Percentiles rank a stretch among this genome's conserved stretches.
These are phyloP conservation scores for Macrostomum cliftonense DNA, from an alignment of 2,888 invertebrate species.

Conservation along the genomic window DNA sequence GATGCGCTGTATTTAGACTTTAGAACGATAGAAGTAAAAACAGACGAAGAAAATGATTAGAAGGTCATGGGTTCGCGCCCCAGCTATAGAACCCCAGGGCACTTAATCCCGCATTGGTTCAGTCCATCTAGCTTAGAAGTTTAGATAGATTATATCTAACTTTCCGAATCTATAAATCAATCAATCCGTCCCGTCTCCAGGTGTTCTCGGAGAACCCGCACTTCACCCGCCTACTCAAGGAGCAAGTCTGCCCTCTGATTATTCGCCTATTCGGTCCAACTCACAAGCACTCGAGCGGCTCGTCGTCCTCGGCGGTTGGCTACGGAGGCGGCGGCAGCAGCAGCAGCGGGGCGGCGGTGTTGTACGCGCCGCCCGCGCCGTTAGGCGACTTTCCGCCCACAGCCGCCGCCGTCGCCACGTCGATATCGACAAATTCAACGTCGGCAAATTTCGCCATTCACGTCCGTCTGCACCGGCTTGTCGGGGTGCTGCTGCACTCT, in stretches of 20 bases:
- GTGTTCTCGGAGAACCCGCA: constrained; percentile 55
- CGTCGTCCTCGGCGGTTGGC: constrained; percentile 21
- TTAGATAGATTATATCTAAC: too few species aligned
- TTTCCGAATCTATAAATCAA: too few species aligned
- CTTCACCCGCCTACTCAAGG: constrained; percentile 78
- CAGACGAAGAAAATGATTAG: too few species aligned
- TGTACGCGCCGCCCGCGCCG: neutral
- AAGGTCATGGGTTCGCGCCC: too few species aligned
- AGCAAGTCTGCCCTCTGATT: constrained; percentile 89
- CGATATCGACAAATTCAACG: neutral
- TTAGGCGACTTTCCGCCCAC: too few species aligned
- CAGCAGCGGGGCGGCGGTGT: too few species aligned
- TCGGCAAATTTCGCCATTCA: neutral
- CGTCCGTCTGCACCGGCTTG: neutral
- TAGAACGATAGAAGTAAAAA: too few species aligned
- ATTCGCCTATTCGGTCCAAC: constrained; percentile 94
- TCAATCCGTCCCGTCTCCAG: neutral
- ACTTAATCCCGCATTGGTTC: too few species aligned
- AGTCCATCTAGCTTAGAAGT: too few species aligned
- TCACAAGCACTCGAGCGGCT: constrained; percentile 61
- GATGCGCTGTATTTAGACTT: too few species aligned
- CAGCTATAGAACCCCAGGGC: too few species aligned
- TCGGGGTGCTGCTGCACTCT: neutral
- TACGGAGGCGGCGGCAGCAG: constrained; percentile 37
- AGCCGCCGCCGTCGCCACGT: too few species aligned